A percentile compares a stretch with the other conserved stretches of the same genome.
Conservation (phyloP, 2,113 vertebrate species). For the Xiphophorus hellerii region DNA sequence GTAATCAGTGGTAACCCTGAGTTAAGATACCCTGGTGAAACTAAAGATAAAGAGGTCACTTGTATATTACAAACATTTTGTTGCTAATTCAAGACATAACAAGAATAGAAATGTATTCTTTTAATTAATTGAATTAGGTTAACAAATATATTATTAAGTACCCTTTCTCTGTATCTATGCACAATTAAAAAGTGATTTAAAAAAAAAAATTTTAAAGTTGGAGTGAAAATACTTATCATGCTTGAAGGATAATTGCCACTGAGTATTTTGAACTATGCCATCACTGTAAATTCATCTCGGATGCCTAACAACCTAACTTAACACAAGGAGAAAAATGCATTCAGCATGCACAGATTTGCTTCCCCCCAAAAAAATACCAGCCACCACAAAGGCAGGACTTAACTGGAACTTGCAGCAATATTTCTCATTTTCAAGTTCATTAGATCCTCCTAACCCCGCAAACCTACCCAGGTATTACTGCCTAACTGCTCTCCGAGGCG, state of each 20-base stretch:
- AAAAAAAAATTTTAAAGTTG: background rate
- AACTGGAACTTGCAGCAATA: conserved; percentile 27
- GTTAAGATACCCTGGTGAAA: too few species aligned
- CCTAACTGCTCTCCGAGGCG: conserved; percentile 84
- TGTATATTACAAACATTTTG: background rate
- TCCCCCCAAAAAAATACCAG: conserved; percentile 13
- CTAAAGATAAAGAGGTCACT: background rate
- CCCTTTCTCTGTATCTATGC: background rate
- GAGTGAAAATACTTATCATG: background rate
- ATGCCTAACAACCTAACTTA: conserved; percentile 1
- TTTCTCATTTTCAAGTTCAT: conserved; percentile 67
- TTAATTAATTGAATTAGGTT: too few species aligned
- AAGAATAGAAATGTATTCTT: too few species aligned
- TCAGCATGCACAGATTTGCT: conserved; percentile 18
- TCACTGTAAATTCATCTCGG: background rate
- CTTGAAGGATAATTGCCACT: background rate
- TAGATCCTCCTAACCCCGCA: conserved; percentile 69
- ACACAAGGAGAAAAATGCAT: conserved; percentile 15
- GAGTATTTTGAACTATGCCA: background rate
- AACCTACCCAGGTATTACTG: conserved; percentile 76
- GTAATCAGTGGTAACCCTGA: too few species aligned
- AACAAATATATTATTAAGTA: background rate
- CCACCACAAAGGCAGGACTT: conserved; percentile 28
- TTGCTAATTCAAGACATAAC: background rate
- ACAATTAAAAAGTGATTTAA: background rate